Base-by-base conservation (phyloP, 2,888 invertebrate genomes). In the Chloroclysta siterata region DNA sequence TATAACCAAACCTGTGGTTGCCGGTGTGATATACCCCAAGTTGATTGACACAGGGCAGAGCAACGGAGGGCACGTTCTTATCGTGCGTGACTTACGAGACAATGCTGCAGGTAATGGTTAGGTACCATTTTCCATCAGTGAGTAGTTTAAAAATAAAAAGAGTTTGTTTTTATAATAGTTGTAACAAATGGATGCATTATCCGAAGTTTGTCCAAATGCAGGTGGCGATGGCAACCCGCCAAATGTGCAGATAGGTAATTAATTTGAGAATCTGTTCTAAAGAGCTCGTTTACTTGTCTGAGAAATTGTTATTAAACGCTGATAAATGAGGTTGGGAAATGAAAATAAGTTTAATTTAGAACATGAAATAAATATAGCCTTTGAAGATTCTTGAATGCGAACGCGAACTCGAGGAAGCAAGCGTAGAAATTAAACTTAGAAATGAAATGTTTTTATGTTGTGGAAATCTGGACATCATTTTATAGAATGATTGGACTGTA, bases 191-290 rank as follows among this genome's bases (percentile, higher is more conserved):
- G 42, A 15, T 14, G 57, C 6, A 15, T 39, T 28, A 14, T 14
- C 0, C 0, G 28, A 28, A 39, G 39, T 28, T 55, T 33, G 36
- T 28, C 15, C 8, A 15, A 15, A 29, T 51, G 56, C 50, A 58
- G 51, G 58, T 42, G 42, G 51, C 44, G n/a, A 22, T 58, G 58
- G 58, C 58, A 15, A 0, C 42, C 8, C 10, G 51, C 58, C 58
- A 58, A 51, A 52, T 33, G 22, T 41, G 11, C 3, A 39, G 36
- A 47, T 47, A 55, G n/a, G 47, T 48, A 50, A 56, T 56, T 56
- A 48, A 48, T 56, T 41, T 48, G 41, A 22, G 11, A 56, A 41
- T 48, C 11, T 48, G 39, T 56, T 48, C 17, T 39, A 55, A 47
- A 55, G 36, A 8, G 47, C 36, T 55, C 55, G 54, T 47, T 55